Base-by-base conservation (phyloP, 35 echinoderm and acorn worm species). In the Apostichopus japonicus region DNA sequence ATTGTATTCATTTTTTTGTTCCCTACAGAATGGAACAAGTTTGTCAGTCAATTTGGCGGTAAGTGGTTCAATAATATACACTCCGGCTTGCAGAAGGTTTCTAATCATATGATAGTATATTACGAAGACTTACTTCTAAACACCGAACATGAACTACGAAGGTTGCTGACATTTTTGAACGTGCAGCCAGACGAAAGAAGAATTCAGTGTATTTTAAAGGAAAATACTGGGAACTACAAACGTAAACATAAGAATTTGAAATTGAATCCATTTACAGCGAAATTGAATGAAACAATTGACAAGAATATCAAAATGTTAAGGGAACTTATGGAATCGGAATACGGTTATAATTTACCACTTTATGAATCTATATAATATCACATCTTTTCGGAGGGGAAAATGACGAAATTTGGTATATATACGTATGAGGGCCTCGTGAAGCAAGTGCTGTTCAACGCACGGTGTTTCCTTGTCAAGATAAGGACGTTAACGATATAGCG, bases 221-320 rank as follows among this genome's bases (percentile, higher is more conserved):
- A 55, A 53, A 55, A 14, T 55, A 33, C 11, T 16, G 80, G 80
- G 16, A 53, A 55, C n/a, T 84, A 16, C 22, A 55, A 84, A 54
- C 44, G 53, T 11, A 56, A 56, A 19, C 79, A 81, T 33, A 55
- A 56, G 17, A 17, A 84, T 56, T 19, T 84, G 51, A 9, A 23
- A 15, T 56, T 84, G 14, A 84, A 84, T 19, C 80, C 80, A 4
- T 84, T 54, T 19, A 44, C 80, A 54, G 44, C 53, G 52, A 53
- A 57, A 84, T 56, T 84, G 19, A 84, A 84, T 55, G 44, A 55
- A 54, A 84, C 80, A n/a, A 84, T 84, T 22, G 80, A 84, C 55
- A 17, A 53, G 6, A 84, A 84, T 33, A 84, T 84, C 5, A 14
- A 33, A 15, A 54, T 15, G 5, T 54, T 84, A 56, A 53, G 80